Conservation (phyloP, 2,888 invertebrate genomes). For the Drosophila putrida region DNA sequence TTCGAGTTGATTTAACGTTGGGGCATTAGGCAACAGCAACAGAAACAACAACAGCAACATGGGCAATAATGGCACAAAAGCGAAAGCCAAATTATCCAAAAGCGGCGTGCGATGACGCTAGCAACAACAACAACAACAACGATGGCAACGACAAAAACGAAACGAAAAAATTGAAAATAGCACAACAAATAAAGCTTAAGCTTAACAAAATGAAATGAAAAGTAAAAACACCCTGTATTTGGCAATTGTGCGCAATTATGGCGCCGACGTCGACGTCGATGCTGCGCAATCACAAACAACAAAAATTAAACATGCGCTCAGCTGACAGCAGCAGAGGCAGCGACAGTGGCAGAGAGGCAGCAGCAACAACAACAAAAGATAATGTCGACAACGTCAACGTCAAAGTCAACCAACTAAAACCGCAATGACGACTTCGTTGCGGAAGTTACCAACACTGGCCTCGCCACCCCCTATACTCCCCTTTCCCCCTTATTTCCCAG, state of each 20-base stretch:
- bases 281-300: slow-evolving; percentile 61
- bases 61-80: slow-evolving; percentile 70
- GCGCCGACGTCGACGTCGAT: slow-evolving; percentile 27
- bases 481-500: background rate
- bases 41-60: slow-evolving; percentile 12
- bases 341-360: slow-evolving; percentile 3
- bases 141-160: background rate
- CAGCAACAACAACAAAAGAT: slow-evolving; percentile 53
- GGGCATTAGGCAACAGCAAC: slow-evolving; percentile 66
- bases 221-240: slow-evolving; percentile 71
- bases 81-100: slow-evolving; percentile 79
- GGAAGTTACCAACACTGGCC: slow-evolving; percentile 46
- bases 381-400: slow-evolving; percentile 61
- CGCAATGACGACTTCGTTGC: slow-evolving; percentile 54
- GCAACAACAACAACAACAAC: slow-evolving; percentile 29
- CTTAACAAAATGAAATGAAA: slow-evolving; percentile 53
- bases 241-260: slow-evolving; percentile 77
- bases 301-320: slow-evolving; percentile 32
- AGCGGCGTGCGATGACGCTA: slow-evolving; percentile 67
- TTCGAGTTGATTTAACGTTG: slow-evolving; percentile 57
- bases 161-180: slow-evolving; percentile 54
- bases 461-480: background rate
- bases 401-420: slow-evolving; percentile 50
- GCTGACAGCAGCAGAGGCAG: slow-evolving; percentile 29
- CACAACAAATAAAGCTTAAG: slow-evolving; percentile 40